Evolutionary conservation across 2,797 vertebrate genomes (phyloP).

Genomic region (Molossus alvarezi): DNA sequence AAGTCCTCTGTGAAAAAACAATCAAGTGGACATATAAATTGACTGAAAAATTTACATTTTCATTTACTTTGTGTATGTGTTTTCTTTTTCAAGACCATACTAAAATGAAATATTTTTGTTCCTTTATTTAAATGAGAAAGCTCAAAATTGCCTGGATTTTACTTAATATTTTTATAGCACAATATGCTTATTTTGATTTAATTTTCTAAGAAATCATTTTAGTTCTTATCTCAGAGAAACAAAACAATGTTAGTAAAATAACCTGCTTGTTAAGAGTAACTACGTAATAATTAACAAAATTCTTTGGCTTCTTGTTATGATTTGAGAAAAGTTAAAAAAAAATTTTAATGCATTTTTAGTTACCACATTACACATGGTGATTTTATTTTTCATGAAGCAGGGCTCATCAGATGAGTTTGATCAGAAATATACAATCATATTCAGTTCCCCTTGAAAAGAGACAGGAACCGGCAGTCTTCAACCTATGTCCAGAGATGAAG

Average conservation of each 20-base stretch:
- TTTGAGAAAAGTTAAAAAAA: slow-evolving; percentile 3
- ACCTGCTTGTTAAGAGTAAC: slow-evolving; percentile 26
- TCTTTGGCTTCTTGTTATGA: slow-evolving; percentile 44
- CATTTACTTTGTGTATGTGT: slow-evolving; percentile 18
- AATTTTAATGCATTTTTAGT: slow-evolving; percentile 50
- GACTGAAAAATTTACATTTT: slow-evolving; percentile 29
- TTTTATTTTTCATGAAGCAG: slow-evolving; percentile 48
- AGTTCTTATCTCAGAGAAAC: slow-evolving; percentile 16
- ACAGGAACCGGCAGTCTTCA: not conserved
- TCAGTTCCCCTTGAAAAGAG: not conserved
- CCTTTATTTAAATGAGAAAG: slow-evolving; percentile 55
- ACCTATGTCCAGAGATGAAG: not conserved
- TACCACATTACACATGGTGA: not conserved
- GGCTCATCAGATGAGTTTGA: not conserved
- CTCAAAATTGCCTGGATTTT: not conserved
- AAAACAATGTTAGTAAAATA: not conserved
- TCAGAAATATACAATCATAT: not conserved
- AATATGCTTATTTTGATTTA: not conserved
- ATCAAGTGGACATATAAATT: slow-evolving; percentile 28
- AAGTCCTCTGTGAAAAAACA: slow-evolving; percentile 55
- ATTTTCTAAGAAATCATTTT: slow-evolving; percentile 47
- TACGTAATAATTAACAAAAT: not conserved
- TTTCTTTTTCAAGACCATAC: not conserved
- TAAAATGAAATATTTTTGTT: slow-evolving; percentile 37
- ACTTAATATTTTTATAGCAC: slow-evolving; percentile 47